Conservation (phyloP, 2,888 invertebrate genomes). For the Hypsopygia costalis region DNA sequence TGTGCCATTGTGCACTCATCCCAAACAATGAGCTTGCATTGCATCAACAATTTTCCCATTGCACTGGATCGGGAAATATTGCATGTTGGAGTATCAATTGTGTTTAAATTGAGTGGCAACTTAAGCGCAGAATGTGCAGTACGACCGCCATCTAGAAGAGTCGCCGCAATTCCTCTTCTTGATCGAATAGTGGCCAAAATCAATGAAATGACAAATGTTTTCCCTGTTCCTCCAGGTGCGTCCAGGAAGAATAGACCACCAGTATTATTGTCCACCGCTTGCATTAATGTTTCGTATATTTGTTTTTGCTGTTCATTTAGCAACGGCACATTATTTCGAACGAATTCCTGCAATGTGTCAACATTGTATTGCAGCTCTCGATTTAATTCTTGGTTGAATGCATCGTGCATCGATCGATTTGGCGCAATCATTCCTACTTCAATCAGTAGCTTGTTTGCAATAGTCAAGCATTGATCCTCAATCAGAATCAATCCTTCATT, state of each 20-base stretch:
- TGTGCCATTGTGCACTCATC: conserved; percentile 6
- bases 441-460: no score
- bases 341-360: no score
- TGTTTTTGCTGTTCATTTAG: conserved; percentile 27
- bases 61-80: not conserved
- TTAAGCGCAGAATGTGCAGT: conserved; percentile 39
- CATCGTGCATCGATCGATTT: no score
- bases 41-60: not conserved
- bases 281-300: conserved; percentile 26
- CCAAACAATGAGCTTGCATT: not conserved
- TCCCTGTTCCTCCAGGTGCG: no score
- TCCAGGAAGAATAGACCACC: no score
- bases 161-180: conserved; percentile 1
- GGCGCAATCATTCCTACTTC: no score
- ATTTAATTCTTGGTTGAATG: no score
- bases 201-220: conserved; percentile 4
- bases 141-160: conserved; percentile 28
- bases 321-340: conserved; percentile 23
- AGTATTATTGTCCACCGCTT: no score
- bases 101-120: conserved; percentile 12
- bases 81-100: not conserved
- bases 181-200: not conserved
- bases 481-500: no score
- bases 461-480: no score
- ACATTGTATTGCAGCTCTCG: no score